phyloP scores from a whole-genome alignment of 1,140 invertebrate species.

The Leptopilina boulardi region DNA sequence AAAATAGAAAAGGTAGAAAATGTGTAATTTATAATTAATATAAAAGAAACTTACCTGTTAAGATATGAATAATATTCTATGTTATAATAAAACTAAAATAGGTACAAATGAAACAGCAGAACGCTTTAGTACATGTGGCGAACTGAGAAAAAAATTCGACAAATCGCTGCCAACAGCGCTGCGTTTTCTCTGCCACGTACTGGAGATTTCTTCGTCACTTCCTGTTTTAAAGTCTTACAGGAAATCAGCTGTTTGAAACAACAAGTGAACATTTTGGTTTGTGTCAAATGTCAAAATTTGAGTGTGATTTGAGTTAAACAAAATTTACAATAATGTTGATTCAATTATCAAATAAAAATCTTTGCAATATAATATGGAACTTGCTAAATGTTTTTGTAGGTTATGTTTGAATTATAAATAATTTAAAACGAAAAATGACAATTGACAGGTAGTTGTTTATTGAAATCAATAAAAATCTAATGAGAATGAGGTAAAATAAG shows the following conservation, averaged over 20 bases:
- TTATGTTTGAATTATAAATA: neutral
- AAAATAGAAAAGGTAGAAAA: neutral
- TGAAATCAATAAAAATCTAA: no score
- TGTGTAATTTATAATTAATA: neutral
- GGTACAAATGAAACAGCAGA: neutral
- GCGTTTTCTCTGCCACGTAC: slow-evolving; percentile 67
- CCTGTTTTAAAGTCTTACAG: slow-evolving; percentile 47
- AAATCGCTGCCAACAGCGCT: slow-evolving; percentile 60
- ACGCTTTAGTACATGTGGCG: slow-evolving; percentile 54
- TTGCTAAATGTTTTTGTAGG: neutral
- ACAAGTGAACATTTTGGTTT: neutral
- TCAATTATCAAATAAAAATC: no score
- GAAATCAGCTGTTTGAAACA: slow-evolving; percentile 32
- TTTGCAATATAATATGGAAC: no score
- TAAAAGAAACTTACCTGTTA: neutral
- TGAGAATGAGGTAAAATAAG: neutral
- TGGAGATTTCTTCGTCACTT: slow-evolving; percentile 58
- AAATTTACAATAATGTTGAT: no score
- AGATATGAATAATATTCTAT: neutral
- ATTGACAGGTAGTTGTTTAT: neutral
- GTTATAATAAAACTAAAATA: slow-evolving; percentile 2
- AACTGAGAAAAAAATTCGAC: slow-evolving; percentile 32
- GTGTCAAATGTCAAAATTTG: no score
- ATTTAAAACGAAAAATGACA: neutral
- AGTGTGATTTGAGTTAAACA: no score